A percentile compares a stretch with the other conserved stretches of the same genome.
These are phyloP conservation scores for Heterotilapia buettikoferi DNA, from an alignment of 2,113 vertebrate species.

Conservation along the genomic window DNA sequence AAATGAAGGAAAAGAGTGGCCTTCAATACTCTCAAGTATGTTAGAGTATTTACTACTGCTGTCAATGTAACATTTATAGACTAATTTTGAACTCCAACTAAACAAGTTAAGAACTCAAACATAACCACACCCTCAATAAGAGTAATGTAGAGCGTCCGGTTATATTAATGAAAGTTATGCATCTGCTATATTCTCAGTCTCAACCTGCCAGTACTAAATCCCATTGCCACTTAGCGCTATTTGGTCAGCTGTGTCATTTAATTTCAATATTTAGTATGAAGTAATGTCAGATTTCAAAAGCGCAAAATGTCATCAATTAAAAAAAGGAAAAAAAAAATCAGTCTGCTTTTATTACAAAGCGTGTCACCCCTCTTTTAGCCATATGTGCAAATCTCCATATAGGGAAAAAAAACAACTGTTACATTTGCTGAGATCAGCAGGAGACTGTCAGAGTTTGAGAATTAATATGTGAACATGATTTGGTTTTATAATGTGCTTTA, in stretches of 20 bases:
- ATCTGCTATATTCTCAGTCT: neutral
- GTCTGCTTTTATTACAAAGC: neutral
- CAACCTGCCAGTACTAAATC: neutral
- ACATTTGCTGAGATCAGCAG: neutral
- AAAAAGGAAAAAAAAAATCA: neutral
- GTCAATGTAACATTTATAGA: neutral
- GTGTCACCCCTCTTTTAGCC: neutral
- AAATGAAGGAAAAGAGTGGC: neutral
- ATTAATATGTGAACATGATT: neutral
- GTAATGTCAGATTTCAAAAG: neutral
- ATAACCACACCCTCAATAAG: neutral
- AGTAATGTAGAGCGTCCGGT: neutral
- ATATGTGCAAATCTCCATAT: neutral
- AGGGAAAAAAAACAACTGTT: neutral
- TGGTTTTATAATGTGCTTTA: neutral
- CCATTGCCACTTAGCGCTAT: neutral
- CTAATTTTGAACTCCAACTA: neutral
- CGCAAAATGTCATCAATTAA: neutral
- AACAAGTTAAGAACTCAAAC: neutral
- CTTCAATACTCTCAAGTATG: neutral
- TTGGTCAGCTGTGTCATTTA: neutral
- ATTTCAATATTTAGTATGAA: neutral
- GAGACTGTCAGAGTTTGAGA: neutral
- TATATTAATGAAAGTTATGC: neutral
- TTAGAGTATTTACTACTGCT: neutral